A percentile compares a stretch with the other conserved stretches of the same genome.
phyloP scores from a whole-genome alignment of 2,113 vertebrate species.

The Vulpes ferrilata region DNA sequence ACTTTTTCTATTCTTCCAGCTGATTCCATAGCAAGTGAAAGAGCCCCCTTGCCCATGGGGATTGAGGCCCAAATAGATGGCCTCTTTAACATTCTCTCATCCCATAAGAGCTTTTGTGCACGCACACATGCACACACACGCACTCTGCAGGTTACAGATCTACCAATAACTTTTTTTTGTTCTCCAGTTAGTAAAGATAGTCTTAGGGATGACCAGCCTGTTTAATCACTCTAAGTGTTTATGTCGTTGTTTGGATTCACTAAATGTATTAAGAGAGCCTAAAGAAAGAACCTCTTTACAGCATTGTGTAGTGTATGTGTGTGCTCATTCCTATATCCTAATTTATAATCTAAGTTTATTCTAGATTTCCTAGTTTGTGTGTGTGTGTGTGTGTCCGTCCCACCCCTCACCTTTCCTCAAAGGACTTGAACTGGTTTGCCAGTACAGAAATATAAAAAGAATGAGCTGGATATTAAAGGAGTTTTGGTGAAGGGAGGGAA shows the following conservation, averaged over 20 bases:
- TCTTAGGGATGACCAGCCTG: not conserved
- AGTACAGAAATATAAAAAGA: not conserved
- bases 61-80: not conserved
- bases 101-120: not conserved
- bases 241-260: not conserved
- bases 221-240: not conserved
- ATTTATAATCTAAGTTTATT: not conserved
- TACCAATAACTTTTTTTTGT: not conserved
- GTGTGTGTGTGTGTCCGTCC: not conserved
- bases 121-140: too few species aligned
- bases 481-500: not conserved
- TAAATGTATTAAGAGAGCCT: not conserved
- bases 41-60: not conserved
- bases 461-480: not conserved
- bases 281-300: not conserved
- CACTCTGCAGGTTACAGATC: not conserved
- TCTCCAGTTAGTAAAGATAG: not conserved
- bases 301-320: not conserved
- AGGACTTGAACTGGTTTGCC: slow-evolving; percentile 22
- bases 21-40: not conserved
- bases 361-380: not conserved
- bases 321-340: not conserved
- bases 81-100: not conserved
- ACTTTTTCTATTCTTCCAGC: not conserved
- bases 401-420: not conserved